These are phyloP conservation scores for Muraenolepis orangiensis DNA, from an alignment of 2,797 vertebrate species.

Conservation along the genomic window DNA sequence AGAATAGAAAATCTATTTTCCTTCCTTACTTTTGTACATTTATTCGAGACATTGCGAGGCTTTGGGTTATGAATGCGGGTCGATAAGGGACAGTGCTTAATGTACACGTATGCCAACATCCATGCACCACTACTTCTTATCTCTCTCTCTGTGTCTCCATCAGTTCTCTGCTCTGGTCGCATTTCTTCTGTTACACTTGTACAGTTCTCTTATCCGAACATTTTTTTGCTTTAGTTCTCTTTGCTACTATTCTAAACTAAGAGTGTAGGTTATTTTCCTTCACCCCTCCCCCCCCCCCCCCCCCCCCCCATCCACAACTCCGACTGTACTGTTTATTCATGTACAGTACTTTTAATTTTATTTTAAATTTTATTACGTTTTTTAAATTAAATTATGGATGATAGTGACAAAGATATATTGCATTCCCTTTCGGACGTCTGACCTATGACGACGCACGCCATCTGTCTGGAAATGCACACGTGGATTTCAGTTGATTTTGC, in stretches of 20 bases:
- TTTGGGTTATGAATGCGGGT: conserved; percentile 72
- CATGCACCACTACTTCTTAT: conserved; percentile 49
- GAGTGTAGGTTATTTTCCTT: conserved; percentile 50
- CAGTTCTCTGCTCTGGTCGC: background rate
- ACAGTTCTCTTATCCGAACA: conserved; percentile 7
- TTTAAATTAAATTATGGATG: conserved; percentile 75
- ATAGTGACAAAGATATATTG: conserved; percentile 70
- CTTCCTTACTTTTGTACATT: conserved; percentile 97
- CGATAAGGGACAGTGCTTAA: conserved; percentile 73
- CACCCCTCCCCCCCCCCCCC: too few species aligned
- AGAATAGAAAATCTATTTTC: conserved; percentile 99
- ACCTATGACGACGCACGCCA: conserved; percentile 67
- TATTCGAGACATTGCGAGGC: conserved; percentile 69
- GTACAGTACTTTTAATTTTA: too few species aligned
- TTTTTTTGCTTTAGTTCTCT: background rate
- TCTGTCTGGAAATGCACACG: conserved; percentile 48
- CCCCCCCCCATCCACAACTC: conserved; percentile 47
- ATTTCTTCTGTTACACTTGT: conserved; percentile 1
- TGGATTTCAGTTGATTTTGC: conserved; percentile 47
- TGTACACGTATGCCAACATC: conserved; percentile 66
- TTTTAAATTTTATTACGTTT: conserved; percentile 70
- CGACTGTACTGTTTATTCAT: conserved; percentile 62
- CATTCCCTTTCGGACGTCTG: conserved; percentile 77
- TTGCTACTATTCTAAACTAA: conserved; percentile 25
- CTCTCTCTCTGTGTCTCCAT: conserved; percentile 53